phyloP scores from a whole-genome alignment of 2,113 vertebrate species.

The Toxostoma redivivum region DNA sequence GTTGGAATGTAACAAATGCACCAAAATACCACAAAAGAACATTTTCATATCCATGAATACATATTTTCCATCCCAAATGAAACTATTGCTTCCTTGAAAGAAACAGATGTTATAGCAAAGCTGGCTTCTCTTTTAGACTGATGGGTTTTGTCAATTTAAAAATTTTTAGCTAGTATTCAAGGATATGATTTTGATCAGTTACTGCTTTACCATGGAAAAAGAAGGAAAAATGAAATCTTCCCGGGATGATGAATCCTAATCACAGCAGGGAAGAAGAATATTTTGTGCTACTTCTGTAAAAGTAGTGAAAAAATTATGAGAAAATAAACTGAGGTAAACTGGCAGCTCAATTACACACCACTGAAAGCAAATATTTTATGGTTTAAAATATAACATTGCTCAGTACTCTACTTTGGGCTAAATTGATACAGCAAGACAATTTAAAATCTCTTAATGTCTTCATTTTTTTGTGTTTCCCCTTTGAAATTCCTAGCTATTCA shows the following conservation, averaged over 20 bases:
- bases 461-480: background rate
- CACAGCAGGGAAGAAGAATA: background rate
- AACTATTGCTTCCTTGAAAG: background rate
- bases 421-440: background rate
- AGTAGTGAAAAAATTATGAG: background rate
- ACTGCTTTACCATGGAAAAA: background rate
- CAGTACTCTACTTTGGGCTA: background rate
- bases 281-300: background rate
- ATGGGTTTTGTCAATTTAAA: background rate
- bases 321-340: background rate
- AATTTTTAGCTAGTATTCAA: background rate
- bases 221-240: background rate
- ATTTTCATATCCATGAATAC: conserved; percentile 5
- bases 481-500: background rate
- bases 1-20: conserved; percentile 26
- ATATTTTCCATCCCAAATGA: conserved; percentile 36
- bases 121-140: background rate
- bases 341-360: background rate
- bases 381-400: background rate
- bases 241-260: background rate
- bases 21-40: background rate
- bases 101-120: conserved; percentile 29
- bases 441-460: background rate
- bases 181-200: background rate
- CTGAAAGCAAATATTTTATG: background rate